These are phyloP conservation scores for Dunckerocampus dactyliophorus DNA, from an alignment of 2,113 vertebrate species.

Conservation along the genomic window DNA sequence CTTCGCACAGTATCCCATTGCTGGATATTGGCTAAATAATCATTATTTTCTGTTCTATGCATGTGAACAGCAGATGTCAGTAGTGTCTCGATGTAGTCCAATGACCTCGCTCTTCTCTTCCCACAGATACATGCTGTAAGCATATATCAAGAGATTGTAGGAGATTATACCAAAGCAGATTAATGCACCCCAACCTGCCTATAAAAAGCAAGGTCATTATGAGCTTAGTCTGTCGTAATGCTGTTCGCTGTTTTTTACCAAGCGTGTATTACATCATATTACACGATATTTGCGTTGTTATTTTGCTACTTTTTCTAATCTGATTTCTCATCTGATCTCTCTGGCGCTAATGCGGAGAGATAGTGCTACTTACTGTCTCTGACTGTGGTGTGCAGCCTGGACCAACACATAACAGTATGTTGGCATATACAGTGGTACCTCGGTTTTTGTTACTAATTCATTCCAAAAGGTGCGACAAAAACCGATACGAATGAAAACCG, in stretches of 20 bases:
- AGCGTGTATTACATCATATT: slow-evolving; percentile 59
- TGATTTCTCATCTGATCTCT: slow-evolving; percentile 65
- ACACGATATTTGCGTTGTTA: slow-evolving; percentile 54
- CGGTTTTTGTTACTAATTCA: no score
- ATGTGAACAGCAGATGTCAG: slow-evolving; percentile 66
- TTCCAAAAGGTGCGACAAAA: no score
- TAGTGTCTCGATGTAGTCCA: slow-evolving; percentile 54
- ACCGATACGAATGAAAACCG: no score
- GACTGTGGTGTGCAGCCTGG: not conserved
- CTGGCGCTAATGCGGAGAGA: slow-evolving; percentile 51
- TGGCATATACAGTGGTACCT: no score
- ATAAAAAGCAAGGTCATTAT: slow-evolving; percentile 79
- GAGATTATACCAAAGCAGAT: slow-evolving; percentile 79
- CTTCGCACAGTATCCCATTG: no score
- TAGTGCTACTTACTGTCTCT: slow-evolving; percentile 57
- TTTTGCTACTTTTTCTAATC: slow-evolving; percentile 64
- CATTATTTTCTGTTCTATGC: not conserved
- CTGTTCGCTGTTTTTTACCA: slow-evolving; percentile 57
- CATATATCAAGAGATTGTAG: slow-evolving; percentile 74
- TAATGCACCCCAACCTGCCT: slow-evolving; percentile 68
- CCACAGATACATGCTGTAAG: slow-evolving; percentile 71
- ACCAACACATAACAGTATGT: no score
- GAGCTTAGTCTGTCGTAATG: slow-evolving; percentile 71
- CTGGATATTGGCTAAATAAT: no score
- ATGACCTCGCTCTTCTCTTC: slow-evolving; percentile 45